Base-by-base conservation (phyloP, 2,888 invertebrate genomes). In the Antitype chi region DNA sequence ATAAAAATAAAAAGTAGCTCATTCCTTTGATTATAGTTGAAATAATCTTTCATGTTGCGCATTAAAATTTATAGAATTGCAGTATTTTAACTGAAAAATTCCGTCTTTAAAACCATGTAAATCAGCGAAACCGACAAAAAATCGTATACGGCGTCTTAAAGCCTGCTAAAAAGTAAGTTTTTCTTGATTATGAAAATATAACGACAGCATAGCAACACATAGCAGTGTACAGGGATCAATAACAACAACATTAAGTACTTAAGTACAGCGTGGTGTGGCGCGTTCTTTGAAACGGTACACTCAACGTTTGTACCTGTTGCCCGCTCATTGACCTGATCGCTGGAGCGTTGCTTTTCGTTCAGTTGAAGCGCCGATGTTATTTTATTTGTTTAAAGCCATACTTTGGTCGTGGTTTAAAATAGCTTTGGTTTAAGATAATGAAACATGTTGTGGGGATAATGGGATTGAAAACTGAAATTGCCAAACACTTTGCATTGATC, bases 221-320 rank as follows among this genome's bases (percentile, higher is more conserved):
- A 49, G 25, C 17, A 7, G 25, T 47, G 23, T n/a, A 7, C 17
- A 25, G 15, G n/a, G 32, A 62, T 80, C 81, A 55, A 72, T 49
- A 80, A 17, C 47, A 63, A 63, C 23, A 49, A 38, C 1, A 49
- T 49, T 28, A 55, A 52, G 32, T 25, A 63, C 23, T 81, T n/a
- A 55, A 80, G 28, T 20, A 43, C 49, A 47, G 57, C 59, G 67
- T 52, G 25, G 23, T 57, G 11, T 15, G 5, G 62, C 49, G 49
- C 67, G 49, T 43, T 75, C 75, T 81, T 74, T 79, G 80, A 52
- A 59, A 32, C 52, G 8, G 4, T 55, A n/a, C 20, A 13, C 25
- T 4, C 15, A 47, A 53, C 32, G 15, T 17, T 79, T 59, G 23
- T 70, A 84, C 81, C 68, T 82, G 70, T 80, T 80, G 81, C 85